phyloP scores from a whole-genome alignment of 2,797 vertebrate genomes.

The Salmo trutta region DNA sequence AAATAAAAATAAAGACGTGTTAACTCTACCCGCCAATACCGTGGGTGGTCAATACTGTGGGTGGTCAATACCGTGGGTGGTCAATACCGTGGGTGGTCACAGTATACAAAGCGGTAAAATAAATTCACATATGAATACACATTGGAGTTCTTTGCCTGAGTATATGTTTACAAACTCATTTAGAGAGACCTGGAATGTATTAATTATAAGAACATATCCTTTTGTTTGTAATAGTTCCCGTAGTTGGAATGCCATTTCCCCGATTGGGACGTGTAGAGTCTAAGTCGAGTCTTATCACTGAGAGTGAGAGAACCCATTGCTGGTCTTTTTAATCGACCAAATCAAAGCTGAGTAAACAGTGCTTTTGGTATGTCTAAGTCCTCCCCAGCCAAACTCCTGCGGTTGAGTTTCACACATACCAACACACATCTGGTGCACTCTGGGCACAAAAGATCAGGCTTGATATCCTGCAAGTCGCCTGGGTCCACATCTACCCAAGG shows the following conservation, averaged over 20 bases:
- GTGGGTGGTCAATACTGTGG: not conserved
- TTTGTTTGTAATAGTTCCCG: conserved; percentile 51
- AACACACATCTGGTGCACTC: conserved; percentile 65
- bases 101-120: conserved; percentile 58
- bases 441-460: conserved; percentile 51
- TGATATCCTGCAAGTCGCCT: conserved; percentile 63
- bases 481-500: conserved; percentile 33
- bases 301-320: conserved; percentile 37
- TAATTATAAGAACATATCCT: conserved; percentile 38
- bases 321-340: conserved; percentile 70
- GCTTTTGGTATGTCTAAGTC: conserved; percentile 64
- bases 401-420: conserved; percentile 72
- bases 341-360: conserved; percentile 78
- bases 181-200: conserved; percentile 47
- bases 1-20: conserved; percentile 19
- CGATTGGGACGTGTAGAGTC: conserved; percentile 42
- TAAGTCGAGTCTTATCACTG: conserved; percentile 50
- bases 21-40: conserved; percentile 56
- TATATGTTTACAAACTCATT: conserved; percentile 72
- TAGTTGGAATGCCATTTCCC: conserved; percentile 51
- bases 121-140: conserved; percentile 45
- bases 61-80: too few relatives aligned
- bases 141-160: conserved; percentile 50
- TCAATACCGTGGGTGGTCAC: conserved; percentile 71
- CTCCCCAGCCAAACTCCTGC: conserved; percentile 56